Percentiles rank a stretch among this genome's conserved stretches.
These are phyloP conservation scores for Chamaea fasciata DNA, from an alignment of 2,113 vertebrate genomes.

Conservation along the genomic window DNA sequence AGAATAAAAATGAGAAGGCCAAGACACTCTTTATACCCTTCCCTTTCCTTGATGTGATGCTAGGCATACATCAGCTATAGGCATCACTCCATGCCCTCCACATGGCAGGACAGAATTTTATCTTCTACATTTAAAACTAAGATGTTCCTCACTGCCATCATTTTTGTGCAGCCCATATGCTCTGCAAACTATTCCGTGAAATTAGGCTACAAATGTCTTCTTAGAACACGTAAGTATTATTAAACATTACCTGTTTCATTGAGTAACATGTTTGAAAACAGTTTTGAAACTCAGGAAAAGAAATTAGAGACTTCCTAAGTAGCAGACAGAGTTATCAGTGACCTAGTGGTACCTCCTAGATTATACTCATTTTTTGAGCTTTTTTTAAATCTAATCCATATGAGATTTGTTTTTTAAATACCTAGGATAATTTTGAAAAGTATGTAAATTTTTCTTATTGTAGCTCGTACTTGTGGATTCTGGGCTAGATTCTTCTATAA, in stretches of 20 bases:
- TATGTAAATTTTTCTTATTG: background rate
- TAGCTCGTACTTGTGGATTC: background rate
- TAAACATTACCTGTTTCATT: constrained; percentile 1
- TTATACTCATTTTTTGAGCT: background rate
- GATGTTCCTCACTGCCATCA: background rate
- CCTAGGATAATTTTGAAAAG: background rate
- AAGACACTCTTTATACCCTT: background rate
- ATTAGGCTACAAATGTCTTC: background rate
- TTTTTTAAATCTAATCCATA: constrained; percentile 1
- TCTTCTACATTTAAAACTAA: background rate
- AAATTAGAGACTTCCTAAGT: background rate
- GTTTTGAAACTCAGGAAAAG: background rate
- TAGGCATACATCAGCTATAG: background rate
- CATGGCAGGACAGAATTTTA: background rate
- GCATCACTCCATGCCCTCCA: background rate
- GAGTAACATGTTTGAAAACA: background rate
- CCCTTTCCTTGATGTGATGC: background rate
- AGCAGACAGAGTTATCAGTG: background rate
- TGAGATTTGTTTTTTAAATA: background rate
- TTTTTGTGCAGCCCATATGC: background rate
- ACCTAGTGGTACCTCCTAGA: background rate
- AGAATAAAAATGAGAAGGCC: background rate
- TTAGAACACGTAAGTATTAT: background rate
- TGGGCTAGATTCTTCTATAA: background rate
- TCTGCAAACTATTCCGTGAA: background rate